Conservation (phyloP, 2,888 invertebrate genomes). For the Nudaria mundana region DNA sequence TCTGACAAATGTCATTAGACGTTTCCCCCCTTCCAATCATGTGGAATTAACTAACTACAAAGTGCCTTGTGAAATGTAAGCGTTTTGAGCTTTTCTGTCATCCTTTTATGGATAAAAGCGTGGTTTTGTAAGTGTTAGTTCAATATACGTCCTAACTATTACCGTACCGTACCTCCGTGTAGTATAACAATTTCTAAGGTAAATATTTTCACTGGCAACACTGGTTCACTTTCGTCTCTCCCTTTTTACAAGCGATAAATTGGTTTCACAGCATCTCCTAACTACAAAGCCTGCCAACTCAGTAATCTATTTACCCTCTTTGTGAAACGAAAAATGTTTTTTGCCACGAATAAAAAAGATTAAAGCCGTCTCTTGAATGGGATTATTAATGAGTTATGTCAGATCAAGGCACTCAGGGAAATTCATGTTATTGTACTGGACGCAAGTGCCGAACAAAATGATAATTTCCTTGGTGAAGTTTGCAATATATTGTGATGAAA, state of each 20-base stretch:
- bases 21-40: too few relatives aligned
- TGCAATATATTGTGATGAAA: neutral
- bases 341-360: constrained; percentile 45
- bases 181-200: too few relatives aligned
- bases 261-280: constrained; percentile 22
- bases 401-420: constrained; percentile 9
- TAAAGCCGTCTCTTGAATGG: constrained; percentile 26
- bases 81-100: too few relatives aligned
- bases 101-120: too few relatives aligned
- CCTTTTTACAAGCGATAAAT: constrained; percentile 13
- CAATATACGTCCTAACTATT: too few relatives aligned
- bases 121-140: too few relatives aligned
- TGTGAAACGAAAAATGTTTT: constrained; percentile 37
- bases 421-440: constrained; percentile 6
- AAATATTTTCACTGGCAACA: neutral
- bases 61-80: too few relatives aligned
- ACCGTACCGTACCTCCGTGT: too few relatives aligned
- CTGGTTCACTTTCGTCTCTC: neutral
- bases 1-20: too few relatives aligned
- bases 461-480: constrained; percentile 1
- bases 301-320: constrained; percentile 42
- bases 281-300: constrained; percentile 35
- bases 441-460: constrained; percentile 1
- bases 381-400: constrained; percentile 21
- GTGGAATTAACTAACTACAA: too few relatives aligned